Conservation (phyloP, 1,140 invertebrate genomes). For the Sweltsa coloradensis region DNA sequence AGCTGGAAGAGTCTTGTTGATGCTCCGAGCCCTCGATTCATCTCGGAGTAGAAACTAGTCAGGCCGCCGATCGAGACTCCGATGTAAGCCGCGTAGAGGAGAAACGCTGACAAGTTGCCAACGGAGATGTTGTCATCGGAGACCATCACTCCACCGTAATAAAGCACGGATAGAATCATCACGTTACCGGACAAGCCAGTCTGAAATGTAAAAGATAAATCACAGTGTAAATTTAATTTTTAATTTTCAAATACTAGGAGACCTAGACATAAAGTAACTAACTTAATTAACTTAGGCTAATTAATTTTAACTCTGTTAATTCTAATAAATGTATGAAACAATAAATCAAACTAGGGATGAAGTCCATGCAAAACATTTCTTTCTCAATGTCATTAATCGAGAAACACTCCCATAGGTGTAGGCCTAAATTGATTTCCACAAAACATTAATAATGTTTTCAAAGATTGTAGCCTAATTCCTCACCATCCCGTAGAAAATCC, state of each 20-base stretch:
- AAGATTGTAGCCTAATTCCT: constrained; percentile 20
- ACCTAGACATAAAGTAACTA: too few relatives aligned
- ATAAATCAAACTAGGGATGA: too few relatives aligned
- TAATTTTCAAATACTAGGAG: too few relatives aligned
- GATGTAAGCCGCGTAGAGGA: constrained; percentile 86
- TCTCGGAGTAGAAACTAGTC: constrained; percentile 81
- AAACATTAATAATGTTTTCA: background rate
- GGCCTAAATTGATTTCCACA: background rate
- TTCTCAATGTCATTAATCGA: too few relatives aligned
- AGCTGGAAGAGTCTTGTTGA: constrained; percentile 80
- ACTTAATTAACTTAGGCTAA: too few relatives aligned
- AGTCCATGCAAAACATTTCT: too few relatives aligned
- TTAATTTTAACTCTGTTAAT: too few relatives aligned
- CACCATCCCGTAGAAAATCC: constrained; percentile 86
- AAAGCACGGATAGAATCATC: constrained; percentile 83
- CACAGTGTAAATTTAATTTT: too few relatives aligned
- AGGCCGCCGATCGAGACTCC: constrained; percentile 78
- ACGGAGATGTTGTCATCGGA: constrained; percentile 69
- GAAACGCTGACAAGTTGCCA: constrained; percentile 80
- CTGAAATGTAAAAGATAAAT: constrained; percentile 37
- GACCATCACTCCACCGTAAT: constrained; percentile 86
- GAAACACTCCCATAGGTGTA: too few relatives aligned
- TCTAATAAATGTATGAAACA: too few relatives aligned
- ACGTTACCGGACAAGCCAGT: constrained; percentile 87
- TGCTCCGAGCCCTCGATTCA: constrained; percentile 88